phyloP scores from a whole-genome alignment of 2,797 vertebrate species.

The Hoplostethus atlanticus region DNA sequence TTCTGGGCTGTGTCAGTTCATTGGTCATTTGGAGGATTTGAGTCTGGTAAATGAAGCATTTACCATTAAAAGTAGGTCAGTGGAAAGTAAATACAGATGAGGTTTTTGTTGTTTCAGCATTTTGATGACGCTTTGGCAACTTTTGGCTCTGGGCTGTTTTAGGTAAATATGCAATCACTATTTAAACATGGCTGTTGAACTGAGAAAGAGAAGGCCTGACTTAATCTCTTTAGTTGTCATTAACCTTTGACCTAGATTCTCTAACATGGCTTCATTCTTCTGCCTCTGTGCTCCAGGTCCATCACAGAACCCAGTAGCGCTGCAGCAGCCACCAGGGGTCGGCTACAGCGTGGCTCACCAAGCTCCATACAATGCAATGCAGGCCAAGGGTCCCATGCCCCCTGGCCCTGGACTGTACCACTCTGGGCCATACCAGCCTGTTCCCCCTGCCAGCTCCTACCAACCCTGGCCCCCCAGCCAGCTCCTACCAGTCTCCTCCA shows the following conservation, averaged over 20 bases:
- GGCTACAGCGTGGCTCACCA: slow-evolving; percentile 83
- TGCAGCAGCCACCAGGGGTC: slow-evolving; percentile 86
- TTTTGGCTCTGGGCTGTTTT: neutral
- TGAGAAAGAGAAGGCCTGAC: no score
- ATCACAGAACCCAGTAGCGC: slow-evolving; percentile 85
- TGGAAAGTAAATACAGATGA: neutral
- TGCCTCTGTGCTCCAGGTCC: slow-evolving; percentile 84
- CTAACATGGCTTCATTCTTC: slow-evolving; percentile 19
- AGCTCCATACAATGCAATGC: slow-evolving; percentile 82
- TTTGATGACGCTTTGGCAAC: neutral
- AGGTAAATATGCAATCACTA: neutral
- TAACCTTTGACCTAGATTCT: neutral
- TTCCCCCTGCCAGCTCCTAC: slow-evolving; percentile 77
- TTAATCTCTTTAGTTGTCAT: neutral
- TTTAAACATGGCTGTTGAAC: neutral
- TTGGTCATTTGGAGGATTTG: slow-evolving; percentile 41
- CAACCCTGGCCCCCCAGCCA: slow-evolving; percentile 77
- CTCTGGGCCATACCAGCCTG: slow-evolving; percentile 84
- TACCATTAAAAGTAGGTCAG: neutral
- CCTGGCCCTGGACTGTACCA: slow-evolving; percentile 85
- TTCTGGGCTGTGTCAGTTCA: slow-evolving; percentile 19
- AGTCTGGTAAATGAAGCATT: slow-evolving; percentile 21
- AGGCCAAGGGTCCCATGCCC: slow-evolving; percentile 83
- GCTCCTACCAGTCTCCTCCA: slow-evolving; percentile 80
- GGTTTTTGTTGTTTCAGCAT: neutral